Conservation (phyloP, 2,888 invertebrate species). For the Blastobasis lacticolella region DNA sequence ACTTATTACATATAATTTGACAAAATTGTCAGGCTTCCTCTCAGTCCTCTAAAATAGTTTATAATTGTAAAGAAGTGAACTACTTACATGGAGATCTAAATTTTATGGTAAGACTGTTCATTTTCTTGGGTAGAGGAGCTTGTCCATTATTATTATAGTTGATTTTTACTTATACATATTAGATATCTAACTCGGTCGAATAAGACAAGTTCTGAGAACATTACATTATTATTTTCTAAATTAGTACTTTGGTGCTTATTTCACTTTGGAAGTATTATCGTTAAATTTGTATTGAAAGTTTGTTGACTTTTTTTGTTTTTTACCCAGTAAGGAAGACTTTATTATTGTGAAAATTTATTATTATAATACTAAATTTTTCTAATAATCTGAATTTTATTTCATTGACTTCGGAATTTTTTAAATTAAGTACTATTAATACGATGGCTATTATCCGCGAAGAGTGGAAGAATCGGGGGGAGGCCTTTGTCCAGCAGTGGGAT, state of each 20-base stretch:
- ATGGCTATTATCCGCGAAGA: too few relatives aligned
- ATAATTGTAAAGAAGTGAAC: constrained; percentile 9
- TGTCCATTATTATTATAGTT: neutral
- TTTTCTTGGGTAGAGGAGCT: neutral
- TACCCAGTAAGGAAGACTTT: constrained; percentile 44
- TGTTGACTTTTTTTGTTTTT: constrained; percentile 52
- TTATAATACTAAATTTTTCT: constrained; percentile 61
- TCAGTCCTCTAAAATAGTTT: constrained; percentile 21
- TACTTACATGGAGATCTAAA: neutral
- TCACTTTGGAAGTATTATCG: constrained; percentile 45
- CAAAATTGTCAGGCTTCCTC: constrained; percentile 54
- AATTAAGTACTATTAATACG: too few relatives aligned
- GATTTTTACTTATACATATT: neutral
- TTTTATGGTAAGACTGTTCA: constrained; percentile 2
- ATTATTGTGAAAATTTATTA: constrained; percentile 50
- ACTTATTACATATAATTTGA: constrained; percentile 16
- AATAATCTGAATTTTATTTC: constrained; percentile 43
- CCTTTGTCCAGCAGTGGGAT: too few relatives aligned
- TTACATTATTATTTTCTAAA: neutral
- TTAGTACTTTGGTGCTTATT: constrained; percentile 44
- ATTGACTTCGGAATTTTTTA: too few relatives aligned
- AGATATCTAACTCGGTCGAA: neutral
- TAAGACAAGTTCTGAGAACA: neutral
- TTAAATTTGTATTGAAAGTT: constrained; percentile 49
- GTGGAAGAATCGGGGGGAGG: too few relatives aligned